These are phyloP conservation scores for Acanthopleura granulata DNA, from an alignment of 2,888 invertebrate species.

Conservation along the genomic window DNA sequence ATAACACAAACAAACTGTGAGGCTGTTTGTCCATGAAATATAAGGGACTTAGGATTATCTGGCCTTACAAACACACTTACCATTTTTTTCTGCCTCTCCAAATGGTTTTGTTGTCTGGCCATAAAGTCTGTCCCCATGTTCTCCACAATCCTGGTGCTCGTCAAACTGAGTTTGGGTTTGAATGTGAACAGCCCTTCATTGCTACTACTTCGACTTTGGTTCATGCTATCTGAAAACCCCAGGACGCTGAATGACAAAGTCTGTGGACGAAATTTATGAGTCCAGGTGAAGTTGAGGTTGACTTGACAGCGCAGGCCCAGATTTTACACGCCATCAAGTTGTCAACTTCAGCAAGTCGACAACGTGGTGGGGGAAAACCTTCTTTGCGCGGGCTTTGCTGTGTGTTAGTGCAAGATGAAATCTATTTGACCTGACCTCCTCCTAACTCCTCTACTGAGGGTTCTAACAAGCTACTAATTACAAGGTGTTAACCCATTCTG, in stretches of 20 bases:
- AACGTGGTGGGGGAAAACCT: no score
- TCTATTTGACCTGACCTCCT: no score
- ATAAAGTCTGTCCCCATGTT: conserved; percentile 59
- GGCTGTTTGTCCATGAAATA: background rate
- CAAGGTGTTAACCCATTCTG: conserved; percentile 26
- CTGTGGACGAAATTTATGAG: no score
- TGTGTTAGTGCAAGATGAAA: no score
- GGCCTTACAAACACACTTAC: conserved; percentile 39
- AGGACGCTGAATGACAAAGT: background rate
- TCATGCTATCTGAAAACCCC: conserved; percentile 25
- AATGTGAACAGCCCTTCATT: conserved; percentile 59
- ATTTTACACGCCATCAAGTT: no score
- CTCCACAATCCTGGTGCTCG: conserved; percentile 57
- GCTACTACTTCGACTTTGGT: conserved; percentile 32
- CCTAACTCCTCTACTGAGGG: no score
- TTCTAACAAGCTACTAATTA: no score
- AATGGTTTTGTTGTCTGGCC: conserved; percentile 56
- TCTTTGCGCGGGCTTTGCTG: no score
- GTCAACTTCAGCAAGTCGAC: no score
- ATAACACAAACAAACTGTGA: background rate
- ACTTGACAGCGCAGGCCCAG: no score
- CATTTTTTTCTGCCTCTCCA: conserved; percentile 54
- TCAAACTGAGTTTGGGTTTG: conserved; percentile 53
- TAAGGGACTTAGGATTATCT: background rate
- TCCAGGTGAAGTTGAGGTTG: no score